Conservation (phyloP, 2,113 vertebrate genomes). For the Neomonachus schauinslandi region DNA sequence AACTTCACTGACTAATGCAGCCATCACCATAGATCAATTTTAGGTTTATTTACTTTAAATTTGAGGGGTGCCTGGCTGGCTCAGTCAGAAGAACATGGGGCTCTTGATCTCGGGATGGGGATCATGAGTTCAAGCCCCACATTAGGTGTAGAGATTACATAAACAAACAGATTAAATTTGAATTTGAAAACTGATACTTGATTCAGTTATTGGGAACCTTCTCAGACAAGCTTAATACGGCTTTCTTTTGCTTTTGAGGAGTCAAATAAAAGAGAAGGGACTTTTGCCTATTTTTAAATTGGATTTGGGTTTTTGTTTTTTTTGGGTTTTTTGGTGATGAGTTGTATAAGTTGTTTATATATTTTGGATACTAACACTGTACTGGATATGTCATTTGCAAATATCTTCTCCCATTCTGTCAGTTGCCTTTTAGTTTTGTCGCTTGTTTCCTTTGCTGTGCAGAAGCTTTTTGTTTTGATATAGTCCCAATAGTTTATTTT, state of each 20-base stretch:
- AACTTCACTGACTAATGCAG: neutral
- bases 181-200: neutral
- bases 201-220: conserved; percentile 3
- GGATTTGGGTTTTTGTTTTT: too few relatives aligned
- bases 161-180: neutral
- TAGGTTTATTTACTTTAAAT: neutral
- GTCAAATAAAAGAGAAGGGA: neutral
- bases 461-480: too few relatives aligned
- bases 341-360: too few relatives aligned
- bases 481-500: too few relatives aligned
- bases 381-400: too few relatives aligned
- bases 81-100: neutral
- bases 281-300: neutral
- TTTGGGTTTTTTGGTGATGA: neutral
- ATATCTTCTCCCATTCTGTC: too few relatives aligned
- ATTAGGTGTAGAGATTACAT: neutral
- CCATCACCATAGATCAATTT: neutral
- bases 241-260: neutral
- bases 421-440: too few relatives aligned
- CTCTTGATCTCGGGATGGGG: neutral
- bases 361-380: too few relatives aligned
- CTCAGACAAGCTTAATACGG: neutral
- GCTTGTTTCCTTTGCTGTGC: too few relatives aligned
- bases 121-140: neutral
- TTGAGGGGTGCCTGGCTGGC: neutral